phyloP scores from a whole-genome alignment of 1,140 invertebrate species.

The Sycophila sp. region DNA sequence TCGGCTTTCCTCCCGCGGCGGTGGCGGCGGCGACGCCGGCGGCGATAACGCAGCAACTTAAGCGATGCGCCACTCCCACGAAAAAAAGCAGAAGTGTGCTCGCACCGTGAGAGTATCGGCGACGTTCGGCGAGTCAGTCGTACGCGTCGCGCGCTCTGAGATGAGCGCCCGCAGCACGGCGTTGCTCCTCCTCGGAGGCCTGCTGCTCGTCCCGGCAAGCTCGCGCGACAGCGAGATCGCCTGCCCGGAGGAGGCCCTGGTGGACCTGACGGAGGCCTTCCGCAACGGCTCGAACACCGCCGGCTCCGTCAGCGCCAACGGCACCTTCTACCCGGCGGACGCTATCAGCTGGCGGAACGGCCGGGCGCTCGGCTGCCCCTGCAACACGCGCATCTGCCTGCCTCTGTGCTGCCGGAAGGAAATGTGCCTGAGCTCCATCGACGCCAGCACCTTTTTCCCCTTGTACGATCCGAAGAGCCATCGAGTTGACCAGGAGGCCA shows the following conservation, averaged over 20 bases:
- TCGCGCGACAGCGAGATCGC: neutral
- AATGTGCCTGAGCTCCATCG: neutral
- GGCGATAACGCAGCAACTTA: neutral
- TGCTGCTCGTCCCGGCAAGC: neutral
- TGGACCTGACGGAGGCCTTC: slow-evolving; percentile 37
- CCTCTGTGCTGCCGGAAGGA: slow-evolving; percentile 30
- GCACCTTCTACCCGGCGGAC: slow-evolving; percentile 64
- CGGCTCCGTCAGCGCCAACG: slow-evolving; percentile 49
- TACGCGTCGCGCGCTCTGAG: neutral
- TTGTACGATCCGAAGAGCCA: neutral
- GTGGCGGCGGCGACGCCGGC: too few relatives aligned
- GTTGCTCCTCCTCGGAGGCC: neutral
- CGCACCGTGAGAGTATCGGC: neutral
- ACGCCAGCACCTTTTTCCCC: neutral
- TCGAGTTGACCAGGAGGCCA: neutral
- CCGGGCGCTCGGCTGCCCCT: slow-evolving; percentile 40
- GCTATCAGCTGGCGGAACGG: slow-evolving; percentile 65
- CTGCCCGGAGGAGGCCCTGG: slow-evolving; percentile 18
- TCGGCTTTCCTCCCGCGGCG: neutral
- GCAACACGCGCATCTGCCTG: neutral
- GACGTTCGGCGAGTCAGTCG: neutral
- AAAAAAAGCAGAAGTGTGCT: neutral
- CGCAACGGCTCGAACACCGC: slow-evolving; percentile 5
- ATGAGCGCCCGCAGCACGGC: neutral
- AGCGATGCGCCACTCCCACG: neutral